phyloP scores from a whole-genome alignment of 2,113 vertebrate genomes.

The Pavo muticus region DNA sequence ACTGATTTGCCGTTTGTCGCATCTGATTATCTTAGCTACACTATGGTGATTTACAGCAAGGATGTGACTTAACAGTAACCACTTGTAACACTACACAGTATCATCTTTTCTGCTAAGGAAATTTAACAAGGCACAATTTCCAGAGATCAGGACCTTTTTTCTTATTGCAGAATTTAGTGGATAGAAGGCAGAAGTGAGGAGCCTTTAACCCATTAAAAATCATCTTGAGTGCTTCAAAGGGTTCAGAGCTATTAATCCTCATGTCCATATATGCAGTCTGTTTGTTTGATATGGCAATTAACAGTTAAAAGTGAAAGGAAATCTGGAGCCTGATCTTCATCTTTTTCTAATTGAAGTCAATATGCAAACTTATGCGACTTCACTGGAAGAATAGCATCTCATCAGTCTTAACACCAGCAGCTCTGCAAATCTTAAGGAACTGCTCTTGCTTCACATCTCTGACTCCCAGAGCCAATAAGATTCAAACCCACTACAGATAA shows the following conservation, averaged over 20 bases:
- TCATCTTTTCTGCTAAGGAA: slow-evolving; percentile 72
- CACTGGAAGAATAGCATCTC: not conserved
- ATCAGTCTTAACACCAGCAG: not conserved
- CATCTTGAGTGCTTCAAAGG: slow-evolving; percentile 29
- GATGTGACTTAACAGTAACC: slow-evolving; percentile 81
- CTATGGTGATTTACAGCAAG: slow-evolving; percentile 77
- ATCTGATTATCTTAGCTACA: slow-evolving; percentile 73
- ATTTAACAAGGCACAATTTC: slow-evolving; percentile 76
- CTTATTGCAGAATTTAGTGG: slow-evolving; percentile 67
- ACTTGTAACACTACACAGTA: slow-evolving; percentile 69
- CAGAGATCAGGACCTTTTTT: slow-evolving; percentile 73
- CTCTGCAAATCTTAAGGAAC: not conserved
- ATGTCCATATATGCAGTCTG: not conserved
- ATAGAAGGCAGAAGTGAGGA: slow-evolving; percentile 7
- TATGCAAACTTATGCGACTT: not conserved
- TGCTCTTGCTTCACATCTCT: not conserved
- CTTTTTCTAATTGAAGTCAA: not conserved
- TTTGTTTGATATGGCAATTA: not conserved
- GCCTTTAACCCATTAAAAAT: slow-evolving; percentile 13
- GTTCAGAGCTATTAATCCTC: not conserved
- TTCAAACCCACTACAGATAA: not conserved
- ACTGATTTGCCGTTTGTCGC: slow-evolving; percentile 74
- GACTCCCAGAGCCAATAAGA: not conserved
- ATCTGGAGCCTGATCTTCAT: not conserved
- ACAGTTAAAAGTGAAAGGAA: slow-evolving; percentile 20